Conservation (phyloP, 2,113 vertebrate genomes). For the Phylloscopus whistleri region DNA sequence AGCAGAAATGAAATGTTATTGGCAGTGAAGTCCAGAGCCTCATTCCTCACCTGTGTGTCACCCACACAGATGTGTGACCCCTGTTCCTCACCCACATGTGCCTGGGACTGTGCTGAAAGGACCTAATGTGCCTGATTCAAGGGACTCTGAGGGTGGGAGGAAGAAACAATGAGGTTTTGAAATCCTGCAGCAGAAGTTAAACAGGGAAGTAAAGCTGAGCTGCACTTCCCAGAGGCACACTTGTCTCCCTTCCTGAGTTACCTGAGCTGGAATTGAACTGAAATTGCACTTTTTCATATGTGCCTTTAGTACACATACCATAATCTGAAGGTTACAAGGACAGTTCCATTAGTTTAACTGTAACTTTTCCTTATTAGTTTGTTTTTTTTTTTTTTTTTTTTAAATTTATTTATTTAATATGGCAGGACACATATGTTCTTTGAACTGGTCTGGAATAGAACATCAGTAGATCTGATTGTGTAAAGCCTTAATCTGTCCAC, state of each 20-base stretch:
- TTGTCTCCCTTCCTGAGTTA: background rate
- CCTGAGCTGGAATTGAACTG: background rate
- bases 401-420: background rate
- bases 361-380: background rate
- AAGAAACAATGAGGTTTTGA: background rate
- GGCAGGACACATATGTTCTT: rapidly evolving
- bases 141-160: background rate
- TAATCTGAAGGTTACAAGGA: background rate
- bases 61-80: background rate
- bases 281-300: background rate
- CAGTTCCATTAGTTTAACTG: background rate
- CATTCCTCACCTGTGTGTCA: background rate
- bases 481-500: background rate
- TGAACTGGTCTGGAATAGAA: background rate
- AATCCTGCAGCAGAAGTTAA: background rate
- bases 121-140: background rate
- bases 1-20: background rate
- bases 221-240: background rate
- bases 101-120: background rate
- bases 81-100: background rate
- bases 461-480: background rate
- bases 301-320: background rate
- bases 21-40: background rate
- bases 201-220: background rate
- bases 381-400: background rate